Evolutionary conservation across 2,113 vertebrate genomes (phyloP), one percentile per base, ranked within the genome.

Genomic region (Zosterops japonicus): DNA sequence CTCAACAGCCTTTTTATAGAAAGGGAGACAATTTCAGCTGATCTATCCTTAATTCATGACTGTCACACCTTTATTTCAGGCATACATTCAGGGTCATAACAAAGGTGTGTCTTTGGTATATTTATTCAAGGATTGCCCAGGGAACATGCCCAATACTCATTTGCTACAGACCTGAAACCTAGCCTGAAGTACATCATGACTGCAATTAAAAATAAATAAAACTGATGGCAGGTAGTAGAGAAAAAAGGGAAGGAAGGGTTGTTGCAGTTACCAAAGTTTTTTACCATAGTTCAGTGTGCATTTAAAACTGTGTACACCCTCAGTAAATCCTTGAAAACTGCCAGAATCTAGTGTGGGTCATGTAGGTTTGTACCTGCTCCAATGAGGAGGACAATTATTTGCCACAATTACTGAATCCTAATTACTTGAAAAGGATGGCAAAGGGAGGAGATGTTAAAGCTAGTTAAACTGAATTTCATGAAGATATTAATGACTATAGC

Each of bases 131-230:
- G 42, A 67, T 80, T 90, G n/a, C 39, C 27, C 31, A 24, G 29
- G 64, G 47, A 93, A 64, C 5, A 1, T 70, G 29, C 52, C 65
- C 24, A 28, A 10, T 90, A 33, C 24, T 83, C 3, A 0, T 36
- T 83, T n/a, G 6, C 39, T 89, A 2, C 52, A 59, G 55, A 55
- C 19, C 41, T 41, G 61, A 77, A 88, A 59, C 11, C 7, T 46
- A 56, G 28, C 31, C 15, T 80, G 83, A 70, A 28, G 33, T 90
- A 25, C 23, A 14, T 2, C 47, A 29, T 31, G 63, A 67, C 47
- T 70, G 19, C 42, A 27, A 42, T 77, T 78, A 83, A 74, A 93
- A 95, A 83, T 64, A 87, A 96, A 68, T 53, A 86, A 46, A 89
- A 81, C 50, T n/a, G 17, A 22, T 88, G 56, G 55, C 67, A 67